Percentiles rank a stretch among this genome's conserved stretches.
phyloP scores from a whole-genome alignment of 2,113 vertebrate species.

The Microcebus lehilahytsara region DNA sequence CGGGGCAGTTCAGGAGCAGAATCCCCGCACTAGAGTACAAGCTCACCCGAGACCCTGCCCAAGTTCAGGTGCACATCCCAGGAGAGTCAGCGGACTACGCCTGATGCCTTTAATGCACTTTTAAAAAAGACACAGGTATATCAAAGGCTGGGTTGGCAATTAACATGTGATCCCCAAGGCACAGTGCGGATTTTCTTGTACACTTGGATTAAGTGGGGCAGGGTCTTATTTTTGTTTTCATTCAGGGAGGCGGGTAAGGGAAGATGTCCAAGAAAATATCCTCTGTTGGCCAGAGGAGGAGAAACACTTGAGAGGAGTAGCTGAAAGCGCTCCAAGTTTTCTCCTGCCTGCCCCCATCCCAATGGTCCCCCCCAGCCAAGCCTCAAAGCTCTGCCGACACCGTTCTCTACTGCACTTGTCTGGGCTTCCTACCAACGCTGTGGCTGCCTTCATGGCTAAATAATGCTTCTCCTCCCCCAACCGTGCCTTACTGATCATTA shows the following conservation, averaged over 20 bases:
- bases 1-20: background rate
- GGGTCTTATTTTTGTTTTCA: background rate
- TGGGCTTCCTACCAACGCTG: background rate
- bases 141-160: background rate
- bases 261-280: background rate
- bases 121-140: background rate
- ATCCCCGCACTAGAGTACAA: accelerated
- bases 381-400: background rate
- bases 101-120: background rate
- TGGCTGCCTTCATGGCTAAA: background rate
- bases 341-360: background rate
- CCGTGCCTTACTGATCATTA: background rate
- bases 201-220: background rate
- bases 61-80: background rate
- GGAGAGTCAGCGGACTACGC: background rate
- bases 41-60: background rate
- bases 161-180: background rate
- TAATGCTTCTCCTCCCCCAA: background rate
- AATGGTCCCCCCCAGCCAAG: background rate
- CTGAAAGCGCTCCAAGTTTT: background rate
- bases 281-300: background rate
- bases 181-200: background rate
- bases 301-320: background rate
- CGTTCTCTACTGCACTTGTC: background rate
- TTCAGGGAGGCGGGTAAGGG: background rate